Conservation (phyloP, 2,113 vertebrate genomes). For the Lipophrys pholis region DNA sequence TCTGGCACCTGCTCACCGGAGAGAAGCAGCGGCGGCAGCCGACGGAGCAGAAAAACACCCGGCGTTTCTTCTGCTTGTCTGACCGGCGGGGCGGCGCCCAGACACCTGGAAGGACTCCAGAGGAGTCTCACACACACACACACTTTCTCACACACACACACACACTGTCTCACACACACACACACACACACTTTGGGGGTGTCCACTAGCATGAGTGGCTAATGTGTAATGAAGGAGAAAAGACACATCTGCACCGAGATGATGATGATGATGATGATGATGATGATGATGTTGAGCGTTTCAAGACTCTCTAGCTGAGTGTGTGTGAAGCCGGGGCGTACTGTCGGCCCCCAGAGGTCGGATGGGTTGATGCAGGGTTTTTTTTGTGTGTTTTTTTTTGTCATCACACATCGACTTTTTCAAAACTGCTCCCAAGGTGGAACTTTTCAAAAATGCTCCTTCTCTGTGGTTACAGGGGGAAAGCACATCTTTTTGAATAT, state of each 20-base stretch:
- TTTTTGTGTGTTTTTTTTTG: too few relatives aligned
- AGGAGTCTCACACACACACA: slow-evolving; percentile 45
- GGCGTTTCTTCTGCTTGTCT: slow-evolving; percentile 87
- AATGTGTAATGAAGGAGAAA: slow-evolving; percentile 82
- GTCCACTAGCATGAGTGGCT: slow-evolving; percentile 63
- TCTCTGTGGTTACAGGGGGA: too few relatives aligned
- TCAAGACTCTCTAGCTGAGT: too few relatives aligned
- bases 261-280: slow-evolving; percentile 9
- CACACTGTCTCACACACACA: slow-evolving; percentile 21
- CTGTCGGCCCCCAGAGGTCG: too few relatives aligned
- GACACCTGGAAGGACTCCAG: slow-evolving; percentile 83
- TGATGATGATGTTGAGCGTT: too few relatives aligned
- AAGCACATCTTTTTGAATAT: too few relatives aligned
- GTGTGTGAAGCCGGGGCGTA: too few relatives aligned
- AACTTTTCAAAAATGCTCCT: too few relatives aligned
- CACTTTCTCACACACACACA: slow-evolving; percentile 17
- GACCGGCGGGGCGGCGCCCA: slow-evolving; percentile 71
- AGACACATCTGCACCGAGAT: slow-evolving; percentile 74
- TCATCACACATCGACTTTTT: too few relatives aligned
- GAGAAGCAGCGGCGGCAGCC: slow-evolving; percentile 82
- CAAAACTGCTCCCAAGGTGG: too few relatives aligned
- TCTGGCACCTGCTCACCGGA: slow-evolving; percentile 79
- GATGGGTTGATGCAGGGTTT: too few relatives aligned
- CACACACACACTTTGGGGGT: slow-evolving; percentile 16
- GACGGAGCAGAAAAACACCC: slow-evolving; percentile 88